Base-by-base conservation (phyloP, 2,113 vertebrate genomes). In the Melanostigma gelatinosum region DNA sequence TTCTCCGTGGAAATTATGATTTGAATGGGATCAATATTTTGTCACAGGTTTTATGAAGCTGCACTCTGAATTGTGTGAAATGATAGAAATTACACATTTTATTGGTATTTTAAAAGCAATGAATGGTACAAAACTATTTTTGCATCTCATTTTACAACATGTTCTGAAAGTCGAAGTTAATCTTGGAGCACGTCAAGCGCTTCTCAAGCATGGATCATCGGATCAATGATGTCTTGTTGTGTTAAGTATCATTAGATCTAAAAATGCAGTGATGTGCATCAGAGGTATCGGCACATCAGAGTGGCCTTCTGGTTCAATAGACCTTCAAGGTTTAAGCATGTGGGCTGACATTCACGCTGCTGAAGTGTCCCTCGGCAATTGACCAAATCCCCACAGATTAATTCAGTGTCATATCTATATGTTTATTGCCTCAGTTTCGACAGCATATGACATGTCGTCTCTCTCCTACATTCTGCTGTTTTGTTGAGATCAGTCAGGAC, bases 381-480 rank as follows among this genome's bases (percentile, higher is more conserved):
- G 36, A 75, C 48, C 1, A 20, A 68, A 42, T 73, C 65, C 40
- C 65, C 20, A 3, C 40, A 27, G 76, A 61, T 55, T 42, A 76
- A 54, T 77, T 38, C 57, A 3, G 0, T 44, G 34, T 48, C 29
- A 42, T n/a, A 54, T 54, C 7, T 54, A 20, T n/a, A 55, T 29
- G 11, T 63, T 46, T 4, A 27, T 27, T 44, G 8, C 29, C 40
- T 77, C 20, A 20, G 24, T 24, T 36, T 10, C 54, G 42, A 29
- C 27, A 57, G n/a, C 24, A 67, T 48, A 18, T 65, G 8, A 52
- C 44, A 38, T 24, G 61, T 16, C 40, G 16, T 24, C 12, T 72
- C 36, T 55, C 16, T 13, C 12, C 20, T 11, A 62, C 15, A 57
- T 38, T 42, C 29, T 60, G 7, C 24, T 50, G 38, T 48, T 72